Evolutionary conservation across 37 sponge, comb jelly and placozoan species (phyloP).

Genomic region (Ephydatia muelleri): DNA sequence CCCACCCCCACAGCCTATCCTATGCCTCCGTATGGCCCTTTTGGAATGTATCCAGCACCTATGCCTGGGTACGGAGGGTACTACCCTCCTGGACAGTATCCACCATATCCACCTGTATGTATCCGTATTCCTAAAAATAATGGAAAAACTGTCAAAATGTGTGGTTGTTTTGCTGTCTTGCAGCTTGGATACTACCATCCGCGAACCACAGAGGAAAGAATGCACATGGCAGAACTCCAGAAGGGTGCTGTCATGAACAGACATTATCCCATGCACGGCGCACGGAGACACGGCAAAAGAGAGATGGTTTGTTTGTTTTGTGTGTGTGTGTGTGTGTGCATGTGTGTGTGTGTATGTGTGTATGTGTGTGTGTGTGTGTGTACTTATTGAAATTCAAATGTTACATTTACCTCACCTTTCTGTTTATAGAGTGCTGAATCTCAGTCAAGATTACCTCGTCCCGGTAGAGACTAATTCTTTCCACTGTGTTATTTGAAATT

Average conservation of each 20-base stretch:
- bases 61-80: constrained; percentile 14
- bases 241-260: constrained; percentile 2
- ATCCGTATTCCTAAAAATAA: background rate
- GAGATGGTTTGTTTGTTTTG: background rate
- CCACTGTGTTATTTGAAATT: no score
- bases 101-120: constrained; percentile 17
- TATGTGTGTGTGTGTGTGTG: background rate
- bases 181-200: constrained; percentile 16
- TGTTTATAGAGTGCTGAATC: background rate
- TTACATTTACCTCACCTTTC: background rate
- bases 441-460: background rate
- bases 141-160: background rate
- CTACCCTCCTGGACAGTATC: constrained; percentile 1
- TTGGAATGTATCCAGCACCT: constrained; percentile 16
- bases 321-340: background rate
- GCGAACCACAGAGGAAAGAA: constrained; percentile 27
- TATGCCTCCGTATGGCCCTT: constrained; percentile 23
- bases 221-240: constrained; percentile 36
- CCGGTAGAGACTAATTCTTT: background rate
- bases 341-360: background rate
- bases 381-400: background rate
- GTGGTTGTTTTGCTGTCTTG: background rate
- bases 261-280: background rate
- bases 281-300: background rate
- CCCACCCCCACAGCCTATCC: background rate